Evolutionary conservation across 2,797 vertebrate species (phyloP), one percentile per base, ranked within the genome.

Genomic region (Aratinga solstitialis): DNA sequence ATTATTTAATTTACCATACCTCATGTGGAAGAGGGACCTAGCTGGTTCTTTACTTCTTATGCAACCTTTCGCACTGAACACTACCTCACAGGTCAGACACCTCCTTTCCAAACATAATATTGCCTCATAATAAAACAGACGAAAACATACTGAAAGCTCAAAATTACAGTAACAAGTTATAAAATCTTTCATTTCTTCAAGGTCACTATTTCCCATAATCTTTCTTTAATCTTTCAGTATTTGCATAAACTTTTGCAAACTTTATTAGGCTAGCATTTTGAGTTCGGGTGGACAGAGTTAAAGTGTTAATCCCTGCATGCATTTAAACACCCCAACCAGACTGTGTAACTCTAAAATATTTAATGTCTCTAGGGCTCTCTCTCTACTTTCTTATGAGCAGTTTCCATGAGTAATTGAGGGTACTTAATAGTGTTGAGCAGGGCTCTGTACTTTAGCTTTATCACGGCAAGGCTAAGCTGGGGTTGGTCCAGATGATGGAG

Each of bases 71-170:
- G 69, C 62, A 74, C 11, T 75, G 71, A 92, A 84, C 56, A 27
- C 80, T 47, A 87, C 81, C 65, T 95, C 68, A 72, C 63, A 77
- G 74, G 77, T 84, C 78, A 79, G 34, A 83, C 34, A 53, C 8
- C 59, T 88, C 54, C 48, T 71, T 91, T 91, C 91, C 80, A 95
- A 87, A 89, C 53, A 79, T 48, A 87, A 48, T 56, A 90, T 66
- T 90, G 34, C 48, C 74, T 90, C 48, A 84, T 71, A 94, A 82
- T 84, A 96, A 91, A 87, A 74, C 63, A 65, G 71, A 34, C 8
- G 10, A 90, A 94, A 96, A 91, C 22, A 87, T 59, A 94, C 13
- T 84, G 80, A 90, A 95, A 90, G 51, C 59, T 88, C 56, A 93
- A 94, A 93, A 82, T 87, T 93, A 94, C 59, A 84, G 63, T 67